Percentiles rank a stretch among this genome's conserved stretches.
Conservation (phyloP, 2,888 invertebrate genomes). For the Drosophila kanekoi region DNA sequence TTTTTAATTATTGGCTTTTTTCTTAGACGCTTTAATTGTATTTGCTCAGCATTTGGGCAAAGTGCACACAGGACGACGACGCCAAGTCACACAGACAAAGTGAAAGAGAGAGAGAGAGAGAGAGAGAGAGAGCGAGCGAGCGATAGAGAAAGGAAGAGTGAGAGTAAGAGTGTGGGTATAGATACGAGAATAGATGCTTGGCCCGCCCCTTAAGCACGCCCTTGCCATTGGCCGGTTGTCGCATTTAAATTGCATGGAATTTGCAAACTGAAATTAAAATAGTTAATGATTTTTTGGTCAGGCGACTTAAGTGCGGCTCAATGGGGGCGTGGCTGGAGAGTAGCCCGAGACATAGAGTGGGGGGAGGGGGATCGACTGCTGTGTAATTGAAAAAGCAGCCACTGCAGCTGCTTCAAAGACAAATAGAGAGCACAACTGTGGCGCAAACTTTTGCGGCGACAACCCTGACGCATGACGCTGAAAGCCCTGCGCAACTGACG, state of each 20-base stretch:
- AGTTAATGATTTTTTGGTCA: slow-evolving; percentile 79
- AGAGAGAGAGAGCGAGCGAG: neutral
- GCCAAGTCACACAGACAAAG: slow-evolving; percentile 15
- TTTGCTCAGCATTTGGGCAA: slow-evolving; percentile 73
- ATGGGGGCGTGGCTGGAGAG: slow-evolving; percentile 49
- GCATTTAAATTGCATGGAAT: slow-evolving; percentile 79
- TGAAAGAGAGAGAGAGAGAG: neutral
- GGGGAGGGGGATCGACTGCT: slow-evolving; percentile 12
- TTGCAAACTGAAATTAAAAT: slow-evolving; percentile 80
- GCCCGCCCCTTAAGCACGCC: slow-evolving; percentile 50
- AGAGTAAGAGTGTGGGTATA: neutral
- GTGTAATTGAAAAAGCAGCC: slow-evolving; percentile 69
- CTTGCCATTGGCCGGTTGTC: slow-evolving; percentile 48
- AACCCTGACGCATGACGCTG: slow-evolving; percentile 63
- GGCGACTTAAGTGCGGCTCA: slow-evolving; percentile 70
- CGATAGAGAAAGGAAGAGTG: neutral
- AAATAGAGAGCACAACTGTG: slow-evolving; percentile 67
- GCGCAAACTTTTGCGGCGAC: slow-evolving; percentile 74
- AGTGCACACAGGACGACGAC: slow-evolving; percentile 46
- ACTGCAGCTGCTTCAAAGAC: slow-evolving; percentile 64
- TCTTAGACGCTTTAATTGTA: slow-evolving; percentile 78
- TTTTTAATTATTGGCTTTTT: slow-evolving; percentile 80
- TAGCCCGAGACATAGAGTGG: neutral
- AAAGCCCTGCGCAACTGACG: slow-evolving; percentile 38
- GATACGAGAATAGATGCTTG: slow-evolving; percentile 18